Evolutionary conservation across 2,113 vertebrate species (phyloP).

Genomic region (Rhabdornis inornatus): DNA sequence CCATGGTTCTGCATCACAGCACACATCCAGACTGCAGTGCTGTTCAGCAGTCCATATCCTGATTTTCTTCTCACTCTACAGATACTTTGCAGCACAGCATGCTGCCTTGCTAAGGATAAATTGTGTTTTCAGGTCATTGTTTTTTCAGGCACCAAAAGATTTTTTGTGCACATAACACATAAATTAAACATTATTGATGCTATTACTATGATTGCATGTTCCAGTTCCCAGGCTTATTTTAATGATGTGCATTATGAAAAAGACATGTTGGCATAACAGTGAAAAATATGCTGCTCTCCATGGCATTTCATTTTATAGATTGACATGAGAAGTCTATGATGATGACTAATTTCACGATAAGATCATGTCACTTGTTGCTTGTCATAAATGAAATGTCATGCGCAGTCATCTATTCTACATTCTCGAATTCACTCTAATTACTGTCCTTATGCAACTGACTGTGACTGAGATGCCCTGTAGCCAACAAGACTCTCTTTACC

Average conservation of each 20-base stretch:
- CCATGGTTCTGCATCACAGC: not conserved
- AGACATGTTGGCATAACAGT: not conserved
- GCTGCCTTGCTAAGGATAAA: not conserved
- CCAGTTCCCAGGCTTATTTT: constrained; percentile 35
- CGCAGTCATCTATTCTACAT: not conserved
- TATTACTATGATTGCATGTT: not conserved
- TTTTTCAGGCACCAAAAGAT: not conserved
- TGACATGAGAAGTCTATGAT: not conserved
- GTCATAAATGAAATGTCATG: constrained; percentile 36
- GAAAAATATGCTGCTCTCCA: not conserved
- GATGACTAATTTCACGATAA: constrained; percentile 40
- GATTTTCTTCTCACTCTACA: not conserved
- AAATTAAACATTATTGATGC: constrained; percentile 49
- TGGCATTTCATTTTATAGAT: constrained; percentile 20
- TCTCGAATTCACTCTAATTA: constrained; percentile 33
- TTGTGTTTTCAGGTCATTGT: constrained; percentile 4
- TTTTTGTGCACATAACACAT: not conserved
- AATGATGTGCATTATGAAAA: constrained; percentile 34
- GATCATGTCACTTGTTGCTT: constrained; percentile 10
- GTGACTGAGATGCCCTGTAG: not conserved
- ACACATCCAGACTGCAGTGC: not conserved
- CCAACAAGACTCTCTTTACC: not conserved
- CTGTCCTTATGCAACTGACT: not conserved
- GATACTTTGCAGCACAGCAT: not conserved
- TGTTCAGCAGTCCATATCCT: not conserved